Base-by-base conservation (phyloP, 2,888 invertebrate species). In the Pristionchus mayeri region DNA sequence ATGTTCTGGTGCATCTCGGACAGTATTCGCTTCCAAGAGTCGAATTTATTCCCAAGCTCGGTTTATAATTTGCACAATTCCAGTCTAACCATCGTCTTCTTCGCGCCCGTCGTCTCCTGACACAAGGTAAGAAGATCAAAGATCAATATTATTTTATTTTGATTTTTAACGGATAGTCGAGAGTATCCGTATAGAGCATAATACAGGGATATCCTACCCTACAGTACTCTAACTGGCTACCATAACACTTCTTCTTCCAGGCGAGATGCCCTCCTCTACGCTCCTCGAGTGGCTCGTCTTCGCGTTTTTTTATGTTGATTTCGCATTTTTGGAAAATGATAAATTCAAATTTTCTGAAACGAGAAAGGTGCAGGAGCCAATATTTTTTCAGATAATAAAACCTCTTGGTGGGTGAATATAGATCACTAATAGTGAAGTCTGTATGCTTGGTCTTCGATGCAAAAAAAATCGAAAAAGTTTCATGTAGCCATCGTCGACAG, bases 81-180 rank as follows among this genome's bases (percentile, higher is more conserved):
- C 85, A 88, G 88, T 21, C 80, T 86, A 9, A 88, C 88, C 21
- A 85, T 88, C 40, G 81, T 85, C 3, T 78, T 86, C 60, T 88
- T 88, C 80, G 80, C 88, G 24, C 60, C 87, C n/a, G 71, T 88
- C 37, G 71, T 88, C n/a, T 88, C 83, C 30, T 84, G 6, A 24
- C 24, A 7, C 40, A 71, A 24, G 71, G 71, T 71, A 30, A 44
- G 24, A 0, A 18, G 67, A 40, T 67, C 7, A 48, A 13, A 21
- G 21, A 16, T 16, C 13, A 21, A 21, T 16, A 21, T 54, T 13
- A 9, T 21, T n/a, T 24, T 21, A 2, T n/a, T 9, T 16, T 24
- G 24, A 2, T 9, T 3, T 24, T 24, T n/a, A 21, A n/a, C 27
- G n/a, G 18, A 4, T 24, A 27, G n/a, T 57, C n/a, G n/a, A n/a